phyloP scores from a whole-genome alignment of 2,113 vertebrate genomes.

The Scytalopus superciliaris region DNA sequence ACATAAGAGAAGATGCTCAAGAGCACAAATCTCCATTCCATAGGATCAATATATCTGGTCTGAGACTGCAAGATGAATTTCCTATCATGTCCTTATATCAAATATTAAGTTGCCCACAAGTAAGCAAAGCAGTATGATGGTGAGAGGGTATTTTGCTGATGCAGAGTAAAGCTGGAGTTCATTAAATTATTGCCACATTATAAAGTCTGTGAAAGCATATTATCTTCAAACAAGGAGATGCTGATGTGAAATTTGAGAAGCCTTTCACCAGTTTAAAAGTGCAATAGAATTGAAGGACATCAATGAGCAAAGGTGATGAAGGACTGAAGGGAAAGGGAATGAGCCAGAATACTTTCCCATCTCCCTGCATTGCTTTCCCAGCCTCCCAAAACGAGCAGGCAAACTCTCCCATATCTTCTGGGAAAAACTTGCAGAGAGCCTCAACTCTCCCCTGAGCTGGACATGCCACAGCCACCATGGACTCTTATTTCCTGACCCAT shows the following conservation, averaged over 20 bases:
- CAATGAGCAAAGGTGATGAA: not conserved
- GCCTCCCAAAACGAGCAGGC: not conserved
- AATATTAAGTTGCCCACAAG: not conserved
- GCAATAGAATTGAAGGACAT: not conserved
- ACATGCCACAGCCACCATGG: not conserved
- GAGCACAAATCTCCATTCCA: not conserved
- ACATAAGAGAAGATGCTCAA: not conserved
- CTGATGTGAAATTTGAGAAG: not conserved
- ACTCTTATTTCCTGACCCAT: not conserved
- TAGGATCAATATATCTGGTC: not conserved
- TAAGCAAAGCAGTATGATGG: not conserved
- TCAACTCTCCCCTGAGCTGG: not conserved
- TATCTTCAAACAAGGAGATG: not conserved
- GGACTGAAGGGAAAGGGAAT: not conserved
- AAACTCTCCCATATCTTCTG: not conserved
- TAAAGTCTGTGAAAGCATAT: not conserved
- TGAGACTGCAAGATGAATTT: not conserved
- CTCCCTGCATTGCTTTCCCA: not conserved
- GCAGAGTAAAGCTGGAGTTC: not conserved
- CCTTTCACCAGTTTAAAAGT: not conserved
- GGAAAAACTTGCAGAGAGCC: not conserved
- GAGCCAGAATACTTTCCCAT: not conserved
- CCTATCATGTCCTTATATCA: not conserved
- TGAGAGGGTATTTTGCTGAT: not conserved
- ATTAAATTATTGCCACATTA: not conserved